Conservation (phyloP, 2,797 vertebrate species). For the Sylvilagus floridanus region DNA sequence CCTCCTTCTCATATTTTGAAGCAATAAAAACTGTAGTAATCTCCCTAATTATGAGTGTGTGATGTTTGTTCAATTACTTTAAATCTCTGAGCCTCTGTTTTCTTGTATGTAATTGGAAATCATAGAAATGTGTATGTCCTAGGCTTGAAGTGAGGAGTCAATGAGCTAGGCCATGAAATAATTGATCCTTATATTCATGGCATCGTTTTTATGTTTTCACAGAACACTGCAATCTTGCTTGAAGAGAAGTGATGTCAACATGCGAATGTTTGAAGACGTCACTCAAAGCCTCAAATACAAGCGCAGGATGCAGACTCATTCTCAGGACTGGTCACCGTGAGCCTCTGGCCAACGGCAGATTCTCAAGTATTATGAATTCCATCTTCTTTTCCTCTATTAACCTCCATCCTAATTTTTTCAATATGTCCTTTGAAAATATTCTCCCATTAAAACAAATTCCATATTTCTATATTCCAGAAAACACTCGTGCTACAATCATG, state of each 20-base stretch:
- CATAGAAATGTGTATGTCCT: background rate
- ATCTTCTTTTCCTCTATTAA: background rate
- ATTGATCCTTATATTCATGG: too few relatives aligned
- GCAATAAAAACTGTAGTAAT: background rate
- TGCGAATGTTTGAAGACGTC: background rate
- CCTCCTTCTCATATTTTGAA: background rate
- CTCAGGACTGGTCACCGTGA: too few relatives aligned
- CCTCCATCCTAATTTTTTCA: background rate
- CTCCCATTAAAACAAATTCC: slow-evolving; percentile 21
- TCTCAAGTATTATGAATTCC: background rate
- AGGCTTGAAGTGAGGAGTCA: background rate
- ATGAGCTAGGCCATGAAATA: background rate
- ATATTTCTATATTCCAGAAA: background rate
- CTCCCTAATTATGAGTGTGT: background rate
- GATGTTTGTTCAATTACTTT: background rate
- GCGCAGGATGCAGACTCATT: background rate
- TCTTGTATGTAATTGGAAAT: background rate
- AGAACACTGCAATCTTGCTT: background rate
- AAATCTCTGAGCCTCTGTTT: background rate
- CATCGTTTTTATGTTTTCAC: background rate
- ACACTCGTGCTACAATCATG: background rate
- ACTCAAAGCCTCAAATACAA: background rate
- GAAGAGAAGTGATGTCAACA: background rate
- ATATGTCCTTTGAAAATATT: background rate
- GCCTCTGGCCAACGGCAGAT: background rate